phyloP scores from a whole-genome alignment of 2,113 vertebrate genomes.

The Dryoscopus gambensis region DNA sequence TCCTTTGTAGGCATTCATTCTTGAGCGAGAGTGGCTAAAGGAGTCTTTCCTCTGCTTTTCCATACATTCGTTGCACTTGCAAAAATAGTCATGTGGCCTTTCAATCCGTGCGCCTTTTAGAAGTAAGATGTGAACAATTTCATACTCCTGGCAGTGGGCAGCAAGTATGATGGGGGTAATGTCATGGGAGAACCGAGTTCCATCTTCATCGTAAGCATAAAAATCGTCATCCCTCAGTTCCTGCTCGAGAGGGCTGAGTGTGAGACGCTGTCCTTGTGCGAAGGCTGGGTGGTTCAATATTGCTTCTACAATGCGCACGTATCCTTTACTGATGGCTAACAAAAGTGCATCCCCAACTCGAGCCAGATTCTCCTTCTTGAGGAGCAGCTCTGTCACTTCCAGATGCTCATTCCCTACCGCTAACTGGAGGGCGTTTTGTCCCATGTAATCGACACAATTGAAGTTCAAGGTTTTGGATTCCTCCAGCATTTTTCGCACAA shows the following conservation, averaged over 20 bases:
- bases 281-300: slow-evolving; percentile 92
- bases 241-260: slow-evolving; percentile 89
- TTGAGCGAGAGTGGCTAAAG: slow-evolving; percentile 93
- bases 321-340: slow-evolving; percentile 94
- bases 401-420: slow-evolving; percentile 95
- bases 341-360: slow-evolving; percentile 90
- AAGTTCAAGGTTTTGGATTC: slow-evolving; percentile 96
- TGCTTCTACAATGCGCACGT: slow-evolving; percentile 94
- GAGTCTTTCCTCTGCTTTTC: slow-evolving; percentile 92
- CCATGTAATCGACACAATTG: slow-evolving; percentile 98
- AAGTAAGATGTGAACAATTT: slow-evolving; percentile 94
- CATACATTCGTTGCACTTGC: slow-evolving; percentile 87
- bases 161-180: slow-evolving; percentile 93
- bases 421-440: slow-evolving; percentile 92
- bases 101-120: slow-evolving; percentile 92
- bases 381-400: slow-evolving; percentile 92
- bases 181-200: slow-evolving; percentile 94
- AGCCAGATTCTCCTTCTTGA: slow-evolving; percentile 91
- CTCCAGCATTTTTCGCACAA: slow-evolving; percentile 96
- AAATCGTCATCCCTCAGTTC: slow-evolving; percentile 92
- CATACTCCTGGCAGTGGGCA: slow-evolving; percentile 95
- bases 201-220: slow-evolving; percentile 94
- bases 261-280: slow-evolving; percentile 84
- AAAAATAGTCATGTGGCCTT: slow-evolving; percentile 95
- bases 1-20: slow-evolving; percentile 97